Conservation (phyloP, 2,113 vertebrate genomes). For the Triplophysa rosa region DNA sequence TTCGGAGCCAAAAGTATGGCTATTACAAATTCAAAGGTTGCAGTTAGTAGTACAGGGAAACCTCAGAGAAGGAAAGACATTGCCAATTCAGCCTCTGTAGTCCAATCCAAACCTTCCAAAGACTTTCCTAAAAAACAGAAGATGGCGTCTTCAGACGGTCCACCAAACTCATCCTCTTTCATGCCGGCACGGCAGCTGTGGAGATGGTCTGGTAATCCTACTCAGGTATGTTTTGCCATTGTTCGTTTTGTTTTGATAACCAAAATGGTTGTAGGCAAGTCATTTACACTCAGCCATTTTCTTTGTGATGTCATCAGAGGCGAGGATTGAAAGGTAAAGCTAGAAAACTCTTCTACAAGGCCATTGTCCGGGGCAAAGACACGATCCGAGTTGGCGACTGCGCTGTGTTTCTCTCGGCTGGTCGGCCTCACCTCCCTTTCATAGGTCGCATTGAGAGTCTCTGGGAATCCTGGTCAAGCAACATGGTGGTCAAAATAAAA, state of each 20-base stretch:
- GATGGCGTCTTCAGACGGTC: slow-evolving; percentile 87
- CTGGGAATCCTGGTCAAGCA: slow-evolving; percentile 98
- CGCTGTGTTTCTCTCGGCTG: slow-evolving; percentile 94
- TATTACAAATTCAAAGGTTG: slow-evolving; percentile 72
- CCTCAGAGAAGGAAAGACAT: slow-evolving; percentile 78
- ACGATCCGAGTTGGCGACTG: slow-evolving; percentile 91
- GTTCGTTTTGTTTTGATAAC: neutral
- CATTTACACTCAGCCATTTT: slow-evolving; percentile 34
- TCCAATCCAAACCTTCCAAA: slow-evolving; percentile 69
- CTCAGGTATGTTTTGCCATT: slow-evolving; percentile 79
- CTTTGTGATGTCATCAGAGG: slow-evolving; percentile 73
- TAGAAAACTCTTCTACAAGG: slow-evolving; percentile 97
- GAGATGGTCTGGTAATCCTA: slow-evolving; percentile 97
- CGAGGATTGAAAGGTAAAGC: slow-evolving; percentile 97
- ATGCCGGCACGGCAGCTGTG: slow-evolving; percentile 91
- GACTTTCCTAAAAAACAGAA: slow-evolving; percentile 89
- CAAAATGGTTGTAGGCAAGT: neutral
- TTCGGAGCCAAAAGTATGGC: slow-evolving; percentile 79
- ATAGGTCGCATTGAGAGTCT: slow-evolving; percentile 97
- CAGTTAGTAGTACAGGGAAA: slow-evolving; percentile 56
- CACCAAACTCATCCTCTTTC: slow-evolving; percentile 85
- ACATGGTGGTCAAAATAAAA: slow-evolving; percentile 98
- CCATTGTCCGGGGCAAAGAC: slow-evolving; percentile 94
- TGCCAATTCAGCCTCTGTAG: slow-evolving; percentile 63
- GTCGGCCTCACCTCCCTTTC: slow-evolving; percentile 94